phyloP scores from a whole-genome alignment of 2,888 invertebrate genomes.

The Ephialtes manifestator region DNA sequence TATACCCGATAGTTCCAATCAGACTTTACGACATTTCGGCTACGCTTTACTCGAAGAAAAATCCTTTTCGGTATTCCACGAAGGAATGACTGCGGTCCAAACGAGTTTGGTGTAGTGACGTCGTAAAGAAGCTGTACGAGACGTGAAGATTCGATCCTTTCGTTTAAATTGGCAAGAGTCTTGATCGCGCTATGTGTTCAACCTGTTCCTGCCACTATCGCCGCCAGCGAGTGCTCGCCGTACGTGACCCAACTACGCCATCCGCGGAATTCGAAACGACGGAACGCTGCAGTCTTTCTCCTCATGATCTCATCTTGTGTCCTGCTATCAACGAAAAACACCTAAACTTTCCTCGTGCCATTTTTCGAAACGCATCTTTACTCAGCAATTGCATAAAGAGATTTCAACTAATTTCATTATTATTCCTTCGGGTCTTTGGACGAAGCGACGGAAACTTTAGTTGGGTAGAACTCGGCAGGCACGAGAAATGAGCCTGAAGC shows the following conservation, averaged over 20 bases:
- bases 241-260: slow-evolving; percentile 59
- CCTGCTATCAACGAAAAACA: slow-evolving; percentile 31
- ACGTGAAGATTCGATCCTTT: slow-evolving; percentile 55
- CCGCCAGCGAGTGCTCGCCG: slow-evolving; percentile 33
- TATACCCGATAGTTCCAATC: slow-evolving; percentile 25
- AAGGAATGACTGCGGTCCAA: slow-evolving; percentile 4
- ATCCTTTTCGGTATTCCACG: slow-evolving; percentile 29
- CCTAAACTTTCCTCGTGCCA: background rate
- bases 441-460: slow-evolving; percentile 2
- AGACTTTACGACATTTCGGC: slow-evolving; percentile 24
- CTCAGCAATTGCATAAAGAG: background rate
- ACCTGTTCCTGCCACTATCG: slow-evolving; percentile 32
- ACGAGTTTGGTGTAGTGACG: slow-evolving; percentile 41
- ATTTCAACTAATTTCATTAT: background rate
- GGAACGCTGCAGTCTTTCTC: slow-evolving; percentile 8
- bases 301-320: slow-evolving; percentile 56
- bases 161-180: slow-evolving; percentile 62
- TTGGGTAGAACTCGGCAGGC: background rate
- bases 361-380: slow-evolving; percentile 9
- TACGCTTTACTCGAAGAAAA: background rate
- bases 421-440: background rate
- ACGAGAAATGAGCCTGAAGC: background rate
- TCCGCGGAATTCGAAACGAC: slow-evolving; percentile 58
- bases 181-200: slow-evolving; percentile 28
- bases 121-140: slow-evolving; percentile 44